Base-by-base conservation (phyloP, 2,113 vertebrate genomes). In the Orientallactaga bullata region DNA sequence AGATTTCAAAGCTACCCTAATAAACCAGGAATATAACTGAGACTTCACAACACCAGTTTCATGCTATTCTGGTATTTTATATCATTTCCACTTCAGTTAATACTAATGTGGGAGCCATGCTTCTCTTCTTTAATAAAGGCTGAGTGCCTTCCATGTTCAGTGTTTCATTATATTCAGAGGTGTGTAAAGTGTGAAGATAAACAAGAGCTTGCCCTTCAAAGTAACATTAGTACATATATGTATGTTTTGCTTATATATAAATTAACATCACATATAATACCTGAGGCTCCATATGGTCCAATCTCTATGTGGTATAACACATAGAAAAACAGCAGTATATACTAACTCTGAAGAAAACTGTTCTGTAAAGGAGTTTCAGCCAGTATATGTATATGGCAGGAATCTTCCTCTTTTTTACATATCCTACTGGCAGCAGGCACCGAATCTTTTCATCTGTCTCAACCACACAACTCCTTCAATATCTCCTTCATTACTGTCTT, bases 121-220 rank as follows among this genome's bases (percentile, higher is more conserved):
- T 89, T 84, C 89, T 89, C 71, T 66, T 55, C 77, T 77, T 87
- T 76, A 78, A 63, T 30, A 55, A 89, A 18, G 89, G 65, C 26
- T 74, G 76, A 94, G 3, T 71, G 39, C 37, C 63, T 94, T 17
- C n/a, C 71, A 76, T 63, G n/a, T 74, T 61, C 60, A 95, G 90
- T 68, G 5, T 51, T 73, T 89, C 82, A 7, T 63, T 84, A 20
- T 63, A 18, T 55, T 86, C 93, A 3, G 17, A 91, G 28, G 72
- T 92, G 21, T 81, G 32, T 66, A 93, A 84, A 32, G 66, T 89
- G 76, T 95, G 68, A 95, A 89, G 87, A 89, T 85, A 89, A 90
- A 93, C 21, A 95, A 85, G 58, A 83, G 18, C 30, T 63, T 95
- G 86, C 51, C 42, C 66, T 89, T 94, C 23, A 83, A 83, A 86